Percentiles rank a stretch among this genome's conserved stretches.
phyloP scores from a whole-genome alignment of 64 coral and sea anemone genomes.

The Astreopora myriophthalma region DNA sequence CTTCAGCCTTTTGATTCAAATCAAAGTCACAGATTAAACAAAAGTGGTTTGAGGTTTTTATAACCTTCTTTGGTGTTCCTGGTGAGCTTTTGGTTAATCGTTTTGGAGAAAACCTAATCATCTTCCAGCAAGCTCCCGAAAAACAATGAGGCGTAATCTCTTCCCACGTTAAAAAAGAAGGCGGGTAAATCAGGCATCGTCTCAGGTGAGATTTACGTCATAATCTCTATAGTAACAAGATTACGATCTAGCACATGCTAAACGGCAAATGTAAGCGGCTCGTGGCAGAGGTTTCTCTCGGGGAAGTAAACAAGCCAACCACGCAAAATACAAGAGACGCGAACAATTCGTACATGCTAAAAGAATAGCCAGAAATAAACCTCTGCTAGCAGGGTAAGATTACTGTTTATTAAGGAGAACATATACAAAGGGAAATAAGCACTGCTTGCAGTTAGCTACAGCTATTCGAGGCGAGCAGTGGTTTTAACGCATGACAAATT shows the following conservation, averaged over 20 bases:
- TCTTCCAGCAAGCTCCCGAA: neutral
- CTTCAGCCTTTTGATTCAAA: constrained; percentile 3
- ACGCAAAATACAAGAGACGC: neutral
- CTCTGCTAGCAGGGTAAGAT: no score
- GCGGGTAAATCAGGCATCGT: neutral
- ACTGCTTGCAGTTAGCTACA: no score
- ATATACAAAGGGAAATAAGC: no score
- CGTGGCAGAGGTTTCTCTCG: neutral
- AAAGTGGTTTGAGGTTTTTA: neutral
- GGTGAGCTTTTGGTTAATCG: constrained; percentile 1
- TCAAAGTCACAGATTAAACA: neutral
- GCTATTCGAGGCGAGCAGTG: no score
- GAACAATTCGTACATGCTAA: neutral
- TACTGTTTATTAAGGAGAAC: no score
- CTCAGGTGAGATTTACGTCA: neutral
- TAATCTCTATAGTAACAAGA: neutral
- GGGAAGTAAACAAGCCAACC: neutral
- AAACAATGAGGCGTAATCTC: neutral
- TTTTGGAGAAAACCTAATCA: constrained; percentile 8
- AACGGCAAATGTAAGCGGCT: neutral
- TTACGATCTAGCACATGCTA: neutral
- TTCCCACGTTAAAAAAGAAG: neutral
- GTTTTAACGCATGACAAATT: no score
- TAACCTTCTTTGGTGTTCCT: constrained; percentile 15
- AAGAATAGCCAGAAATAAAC: no score